Evolutionary conservation across 2,113 vertebrate genomes (phyloP), one percentile per base, ranked within the genome.

Genomic region (Leuciscus idus): DNA sequence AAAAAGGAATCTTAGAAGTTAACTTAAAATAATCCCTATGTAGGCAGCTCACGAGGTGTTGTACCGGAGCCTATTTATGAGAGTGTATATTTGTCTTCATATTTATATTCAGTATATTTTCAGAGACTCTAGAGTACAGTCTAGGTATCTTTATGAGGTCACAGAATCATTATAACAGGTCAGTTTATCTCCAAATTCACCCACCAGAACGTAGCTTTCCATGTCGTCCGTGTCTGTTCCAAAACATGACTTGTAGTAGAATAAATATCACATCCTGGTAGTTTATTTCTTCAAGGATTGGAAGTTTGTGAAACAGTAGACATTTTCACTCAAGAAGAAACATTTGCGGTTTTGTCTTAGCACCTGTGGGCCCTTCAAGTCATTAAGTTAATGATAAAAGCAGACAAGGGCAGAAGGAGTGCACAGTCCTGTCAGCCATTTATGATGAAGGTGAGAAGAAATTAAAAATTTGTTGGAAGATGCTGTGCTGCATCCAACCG

Each of bases 311-410:
- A 59, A 39, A 61, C 21, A 4, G 55, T 61, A 36, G 76, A 79
- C 10, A 7, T n/a, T 59, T 79, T 79, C 9, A n/a, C 30, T 59
- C 28, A 79, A 36, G 52, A 61, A 61, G 33, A 79, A 39, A 81
- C 59, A 81, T 81, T 81, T 19, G 57, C 4, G 61, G 78, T 81
- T 64, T 43, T 0, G 9, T 81, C 28, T 43, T 48, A 48, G 39
- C 59, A 62, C 59, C 78, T 81, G 59, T 4, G 4, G 15, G 59
- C n/a, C 61, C 59, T 81, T 48, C 8, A 11, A 66, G 59, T 30
- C n/a, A 26, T 26, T 26, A 66, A 46, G 79, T 48, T 28, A 81
- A 81, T 81, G 79, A 48, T 64, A 81, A 81, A 81, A 64, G 59
- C 79, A 81, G 79, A 48, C 39, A 46, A 46, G 79, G 17, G 23